Evolutionary conservation across 2,888 invertebrate genomes (phyloP).

Genomic region (Pristionchus japonicus): DNA sequence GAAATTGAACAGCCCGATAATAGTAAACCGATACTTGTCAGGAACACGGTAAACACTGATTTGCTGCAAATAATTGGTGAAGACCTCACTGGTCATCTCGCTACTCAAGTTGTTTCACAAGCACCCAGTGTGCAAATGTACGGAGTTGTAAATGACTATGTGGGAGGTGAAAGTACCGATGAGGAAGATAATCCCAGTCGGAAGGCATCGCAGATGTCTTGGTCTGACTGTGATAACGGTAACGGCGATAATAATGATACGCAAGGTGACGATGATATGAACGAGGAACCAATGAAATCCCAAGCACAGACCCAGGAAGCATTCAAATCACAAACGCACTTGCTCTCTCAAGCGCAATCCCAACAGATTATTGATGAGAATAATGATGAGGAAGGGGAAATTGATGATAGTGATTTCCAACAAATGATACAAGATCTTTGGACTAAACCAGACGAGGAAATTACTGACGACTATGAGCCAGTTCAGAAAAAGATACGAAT

Average conservation of each 20-base stretch:
- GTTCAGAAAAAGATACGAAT: not conserved
- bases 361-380: not conserved
- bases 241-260: too few species aligned
- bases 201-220: not conserved
- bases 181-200: not conserved
- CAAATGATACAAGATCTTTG: not conserved
- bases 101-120: not conserved
- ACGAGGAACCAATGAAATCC: too few species aligned
- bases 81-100: not conserved
- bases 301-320: too few species aligned
- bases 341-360: too few species aligned
- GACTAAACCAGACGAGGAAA: not conserved
- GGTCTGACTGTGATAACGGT: too few species aligned
- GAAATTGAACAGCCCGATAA: not conserved
- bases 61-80: not conserved
- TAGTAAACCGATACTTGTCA: not conserved
- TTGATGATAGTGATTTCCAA: not conserved
- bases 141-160: not conserved
- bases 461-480: not conserved
- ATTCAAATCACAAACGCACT: too few species aligned
- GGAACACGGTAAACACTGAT: not conserved
- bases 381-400: not conserved
- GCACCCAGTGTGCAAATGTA: not conserved
- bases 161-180: not conserved
- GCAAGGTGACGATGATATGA: too few species aligned